A percentile compares a stretch with the other conserved stretches of the same genome.
Conservation (phyloP, 2,113 vertebrate genomes). For the Illadopsis cleaveri region DNA sequence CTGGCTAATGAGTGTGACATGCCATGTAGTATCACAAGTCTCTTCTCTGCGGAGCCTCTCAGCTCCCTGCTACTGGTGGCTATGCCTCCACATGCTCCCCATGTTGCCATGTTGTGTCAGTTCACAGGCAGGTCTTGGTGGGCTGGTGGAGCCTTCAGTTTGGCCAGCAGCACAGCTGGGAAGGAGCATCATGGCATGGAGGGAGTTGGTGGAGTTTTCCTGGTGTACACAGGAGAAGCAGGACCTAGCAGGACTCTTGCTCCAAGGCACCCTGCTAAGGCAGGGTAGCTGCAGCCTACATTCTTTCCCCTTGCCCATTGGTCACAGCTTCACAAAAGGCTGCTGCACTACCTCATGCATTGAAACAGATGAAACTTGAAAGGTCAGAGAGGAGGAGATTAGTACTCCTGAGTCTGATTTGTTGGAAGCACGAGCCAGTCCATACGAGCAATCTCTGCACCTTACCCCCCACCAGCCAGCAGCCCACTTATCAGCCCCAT, state of each 20-base stretch:
- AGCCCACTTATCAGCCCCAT: background rate
- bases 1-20: background rate
- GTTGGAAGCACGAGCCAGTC: background rate
- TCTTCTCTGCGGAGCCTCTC: background rate
- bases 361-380: background rate
- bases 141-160: background rate
- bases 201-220: background rate
- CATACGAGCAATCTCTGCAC: background rate
- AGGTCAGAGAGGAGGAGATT: background rate
- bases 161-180: background rate
- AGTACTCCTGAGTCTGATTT: background rate
- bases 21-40: rapidly evolving
- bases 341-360: background rate
- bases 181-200: background rate
- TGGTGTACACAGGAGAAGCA: background rate
- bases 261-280: background rate
- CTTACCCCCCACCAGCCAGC: background rate
- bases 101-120: background rate
- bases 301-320: background rate
- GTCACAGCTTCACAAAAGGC: background rate
- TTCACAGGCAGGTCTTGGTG: background rate
- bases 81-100: background rate
- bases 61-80: background rate
- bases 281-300: background rate
- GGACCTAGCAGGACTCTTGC: background rate